Base-by-base conservation (phyloP, 2,888 invertebrate species). In the Melanargia galathea region DNA sequence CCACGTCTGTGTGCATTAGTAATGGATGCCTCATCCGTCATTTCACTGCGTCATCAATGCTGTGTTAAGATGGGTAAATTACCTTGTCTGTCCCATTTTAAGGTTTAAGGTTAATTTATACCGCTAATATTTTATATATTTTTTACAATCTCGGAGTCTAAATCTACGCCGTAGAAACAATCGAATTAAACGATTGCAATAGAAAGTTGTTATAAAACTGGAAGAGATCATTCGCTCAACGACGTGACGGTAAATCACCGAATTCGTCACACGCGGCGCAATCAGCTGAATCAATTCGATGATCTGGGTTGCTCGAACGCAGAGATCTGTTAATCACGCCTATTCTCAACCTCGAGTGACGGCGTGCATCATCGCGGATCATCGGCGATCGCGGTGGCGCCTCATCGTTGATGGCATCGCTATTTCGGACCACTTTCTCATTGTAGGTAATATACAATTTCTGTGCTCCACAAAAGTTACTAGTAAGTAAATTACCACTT, bases 291-390 rank as follows among this genome's bases (percentile, higher is more conserved):
- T 55, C 40, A 55, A 40, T 55, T 4, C 0, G 55, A 40, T 26
- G 24, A 40, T 43, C 40, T 26, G 40, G 43, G n/a, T n/a, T n/a
- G n/a, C n/a, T 43, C 26, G 8, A 24, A 6, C 20, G 16, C 13
- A 16, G n/a, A 43, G 40, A 40, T 40, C 24, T 55, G 2, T 55
- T 26, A 43, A 43, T 26, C 40, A 55, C 11, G 40, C 4, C 18
- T 43, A 55, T 55, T 55, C 55, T 43, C 55, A n/a, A 55, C 40
- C 43, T 55, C 55, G 2, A 33, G 52, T 35, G 35, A 20, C 20
- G 20, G 13, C 1, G 5, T 7, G 40, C 22, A 54, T 38, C 54
- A 22, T 24, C 22, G 8, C n/a, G 45, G 18, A 45, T 11, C 40
- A 40, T 40, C 40, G 11, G 13, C n/a, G 0, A 22, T 11, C 11